Evolutionary conservation across 2,888 invertebrate genomes (phyloP), one percentile per base, ranked within the genome.

Genomic region (Saturnia pavonia): DNA sequence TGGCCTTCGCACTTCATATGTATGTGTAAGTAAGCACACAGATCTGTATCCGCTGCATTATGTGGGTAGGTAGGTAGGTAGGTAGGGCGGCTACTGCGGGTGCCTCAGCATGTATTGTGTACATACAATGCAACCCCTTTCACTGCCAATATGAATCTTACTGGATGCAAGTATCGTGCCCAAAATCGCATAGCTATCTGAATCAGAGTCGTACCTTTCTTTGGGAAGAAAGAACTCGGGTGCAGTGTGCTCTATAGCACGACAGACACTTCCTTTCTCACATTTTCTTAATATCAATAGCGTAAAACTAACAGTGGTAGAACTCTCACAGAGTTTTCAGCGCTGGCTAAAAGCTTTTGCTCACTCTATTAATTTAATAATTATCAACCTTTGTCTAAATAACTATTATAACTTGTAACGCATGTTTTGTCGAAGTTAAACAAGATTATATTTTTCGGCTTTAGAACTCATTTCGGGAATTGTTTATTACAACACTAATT

Each of bases 1-100:
- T 91, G 92, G 94, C 92, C 92, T 91, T 89, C 90, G 86, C 89
- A 87, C 86, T 89, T 88, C 79, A 85, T 82, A 81, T 88, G 90
- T 89, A 88, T 91, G 91, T 88, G 91, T 91, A 89, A 87, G 91
- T 91, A 90, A 89, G 89, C 88, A 91, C 91, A 88, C 87, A 89
- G 93, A 92, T 92, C 91, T 91, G 91, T 93, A 92, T 92, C 91
- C 92, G 92, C 90, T 90, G 91, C 87, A 90, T 91, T 92, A 92
- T 92, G 91, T 92, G 88, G 88, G 89, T 92, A 92, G 89, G 86
- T 89, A 89, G 88, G 89, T 92, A 92, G 89, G 86, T 89, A 89
- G 89, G 87, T 90, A 88, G 87, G 90, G 86, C 88, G 85, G 88
- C 91, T 91, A 91, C 92, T 91, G 91, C 92, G 91, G 90, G 90